Evolutionary conservation across 2,797 vertebrate genomes (phyloP).

Genomic region (Geotrypetes seraphini): DNA sequence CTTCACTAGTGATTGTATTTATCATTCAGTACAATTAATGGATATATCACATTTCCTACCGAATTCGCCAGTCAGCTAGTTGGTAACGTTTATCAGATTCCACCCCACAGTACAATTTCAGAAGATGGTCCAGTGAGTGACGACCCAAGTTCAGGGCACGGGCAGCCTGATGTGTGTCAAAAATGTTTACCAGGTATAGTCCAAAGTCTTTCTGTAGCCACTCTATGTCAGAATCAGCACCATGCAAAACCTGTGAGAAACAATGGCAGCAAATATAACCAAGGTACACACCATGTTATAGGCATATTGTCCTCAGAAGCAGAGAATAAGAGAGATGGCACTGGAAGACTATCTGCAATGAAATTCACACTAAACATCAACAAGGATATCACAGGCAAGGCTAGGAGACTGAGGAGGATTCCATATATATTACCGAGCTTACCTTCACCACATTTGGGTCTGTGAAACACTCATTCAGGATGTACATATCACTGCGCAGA

Average conservation of each 20-base stretch:
- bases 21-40: no score
- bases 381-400: no score
- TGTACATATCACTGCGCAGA: conserved; percentile 77
- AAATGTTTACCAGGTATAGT: conserved; percentile 87
- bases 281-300: neutral
- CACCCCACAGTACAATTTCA: conserved; percentile 74
- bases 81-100: conserved; percentile 88
- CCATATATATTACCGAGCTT: conserved; percentile 8
- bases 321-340: neutral
- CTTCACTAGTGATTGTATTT: no score
- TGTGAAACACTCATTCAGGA: conserved; percentile 89
- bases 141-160: conserved; percentile 78
- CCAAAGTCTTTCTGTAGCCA: conserved; percentile 96
- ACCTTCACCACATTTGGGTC: conserved; percentile 86
- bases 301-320: neutral
- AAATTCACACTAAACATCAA: neutral
- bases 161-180: conserved; percentile 91
- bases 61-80: conserved; percentile 93
- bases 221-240: conserved; percentile 87
- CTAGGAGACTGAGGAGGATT: neutral
- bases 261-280: neutral
- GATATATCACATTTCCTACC: no score
- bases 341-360: neutral
- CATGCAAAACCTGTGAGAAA: conserved; percentile 77
- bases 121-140: conserved; percentile 83